These are phyloP conservation scores for Macrotus californicus DNA, from an alignment of 2,113 vertebrate species.

Conservation along the genomic window DNA sequence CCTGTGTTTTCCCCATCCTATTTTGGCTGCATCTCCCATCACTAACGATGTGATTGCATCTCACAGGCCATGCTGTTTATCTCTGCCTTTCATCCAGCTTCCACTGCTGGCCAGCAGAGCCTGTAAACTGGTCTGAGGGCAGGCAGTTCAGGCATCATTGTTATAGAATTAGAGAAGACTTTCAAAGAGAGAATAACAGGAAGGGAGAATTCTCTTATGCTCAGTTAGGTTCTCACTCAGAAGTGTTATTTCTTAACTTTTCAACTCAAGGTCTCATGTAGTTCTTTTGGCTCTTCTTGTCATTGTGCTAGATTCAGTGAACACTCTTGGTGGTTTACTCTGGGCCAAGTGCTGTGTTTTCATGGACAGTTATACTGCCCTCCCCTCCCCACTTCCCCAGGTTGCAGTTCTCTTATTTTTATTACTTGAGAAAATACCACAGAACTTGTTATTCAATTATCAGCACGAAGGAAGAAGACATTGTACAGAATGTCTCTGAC, in stretches of 20 bases:
- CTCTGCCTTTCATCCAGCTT: neutral
- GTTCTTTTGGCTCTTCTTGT: neutral
- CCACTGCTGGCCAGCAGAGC: neutral
- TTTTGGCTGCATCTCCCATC: neutral
- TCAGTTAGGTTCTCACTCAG: neutral
- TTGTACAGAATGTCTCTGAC: neutral
- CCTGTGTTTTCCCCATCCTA: neutral
- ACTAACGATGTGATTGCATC: neutral
- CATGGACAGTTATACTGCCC: neutral
- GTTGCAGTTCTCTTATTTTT: neutral
- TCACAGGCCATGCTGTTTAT: neutral
- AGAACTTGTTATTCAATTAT: conserved; percentile 25
- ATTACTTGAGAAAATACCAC: conserved; percentile 23
- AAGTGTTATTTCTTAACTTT: conserved; percentile 39
- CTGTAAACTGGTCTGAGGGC: neutral
- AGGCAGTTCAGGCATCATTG: neutral
- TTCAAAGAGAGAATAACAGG: neutral
- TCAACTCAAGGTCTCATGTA: conserved; percentile 1
- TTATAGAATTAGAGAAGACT: neutral
- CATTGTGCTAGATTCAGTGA: neutral
- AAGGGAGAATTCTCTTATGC: neutral
- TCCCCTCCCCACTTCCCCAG: neutral
- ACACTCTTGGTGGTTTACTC: neutral
- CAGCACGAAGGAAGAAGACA: neutral
- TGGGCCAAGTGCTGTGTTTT: neutral